Evolutionary conservation across 2,113 vertebrate genomes (phyloP).

Genomic region (Peromyscus californicus): DNA sequence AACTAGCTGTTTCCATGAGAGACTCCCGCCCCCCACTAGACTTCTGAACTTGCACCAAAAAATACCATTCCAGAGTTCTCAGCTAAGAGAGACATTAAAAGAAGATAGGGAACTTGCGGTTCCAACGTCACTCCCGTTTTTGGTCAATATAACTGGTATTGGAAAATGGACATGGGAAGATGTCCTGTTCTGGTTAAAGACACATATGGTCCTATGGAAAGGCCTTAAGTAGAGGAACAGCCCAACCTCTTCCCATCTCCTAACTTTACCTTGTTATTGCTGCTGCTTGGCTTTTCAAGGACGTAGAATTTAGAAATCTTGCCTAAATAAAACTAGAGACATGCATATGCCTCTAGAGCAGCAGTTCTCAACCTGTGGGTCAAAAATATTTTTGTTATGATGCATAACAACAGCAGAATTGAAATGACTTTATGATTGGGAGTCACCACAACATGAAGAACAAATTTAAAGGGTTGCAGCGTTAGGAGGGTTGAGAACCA

Average conservation of each 20-base stretch:
- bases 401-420: not conserved
- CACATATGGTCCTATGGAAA: not conserved
- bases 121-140: not conserved
- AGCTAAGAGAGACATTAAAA: constrained; percentile 14
- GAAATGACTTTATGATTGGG: not conserved
- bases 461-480: not conserved
- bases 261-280: not conserved
- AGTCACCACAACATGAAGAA: not conserved
- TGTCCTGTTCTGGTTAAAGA: not conserved
- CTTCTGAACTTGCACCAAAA: not conserved
- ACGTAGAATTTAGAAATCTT: not conserved
- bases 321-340: not conserved
- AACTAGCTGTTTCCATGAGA: not conserved
- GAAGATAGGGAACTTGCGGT: not conserved
- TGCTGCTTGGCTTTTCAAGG: not conserved
- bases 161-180: not conserved
- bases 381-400: not conserved
- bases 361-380: not conserved
- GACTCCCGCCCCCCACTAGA: not conserved
- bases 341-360: not conserved
- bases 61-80: not conserved
- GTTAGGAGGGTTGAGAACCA: not conserved
- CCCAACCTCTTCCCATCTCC: not conserved
- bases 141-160: not conserved
- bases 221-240: not conserved